Evolutionary conservation across 2,113 vertebrate species (phyloP).

Genomic region (Xiphophorus couchianus): DNA sequence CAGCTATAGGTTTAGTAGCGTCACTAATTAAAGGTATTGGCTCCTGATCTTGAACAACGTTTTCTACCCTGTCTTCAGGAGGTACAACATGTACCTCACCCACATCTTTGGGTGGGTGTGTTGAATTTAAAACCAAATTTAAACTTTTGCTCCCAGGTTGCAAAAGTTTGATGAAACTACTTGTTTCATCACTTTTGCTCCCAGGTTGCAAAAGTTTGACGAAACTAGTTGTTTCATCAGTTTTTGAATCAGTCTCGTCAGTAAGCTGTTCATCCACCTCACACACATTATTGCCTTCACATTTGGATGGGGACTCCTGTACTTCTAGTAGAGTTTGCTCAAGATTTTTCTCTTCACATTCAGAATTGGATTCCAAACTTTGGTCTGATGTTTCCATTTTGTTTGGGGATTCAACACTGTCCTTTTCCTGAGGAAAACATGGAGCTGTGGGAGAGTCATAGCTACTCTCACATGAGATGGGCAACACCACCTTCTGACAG

Average conservation of each 20-base stretch:
- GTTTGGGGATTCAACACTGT: conserved; percentile 7
- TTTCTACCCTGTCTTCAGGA: neutral
- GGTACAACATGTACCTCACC: neutral
- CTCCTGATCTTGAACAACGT: conserved; percentile 5
- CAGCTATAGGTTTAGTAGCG: neutral
- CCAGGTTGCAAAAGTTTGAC: too few relatives aligned
- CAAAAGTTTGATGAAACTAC: neutral
- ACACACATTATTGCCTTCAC: neutral
- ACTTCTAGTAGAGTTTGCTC: conserved; percentile 7
- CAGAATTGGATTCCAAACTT: conserved; percentile 23
- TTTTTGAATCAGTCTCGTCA: conserved; percentile 4
- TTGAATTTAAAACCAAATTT: conserved; percentile 22
- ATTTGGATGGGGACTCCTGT: neutral
- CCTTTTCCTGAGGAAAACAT: conserved; percentile 2
- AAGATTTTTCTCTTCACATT: neutral
- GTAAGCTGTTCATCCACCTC: neutral
- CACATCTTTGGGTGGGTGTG: conserved; percentile 6
- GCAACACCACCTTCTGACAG: neutral
- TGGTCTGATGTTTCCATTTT: neutral
- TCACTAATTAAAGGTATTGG: conserved; percentile 25
- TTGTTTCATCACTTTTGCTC: neutral
- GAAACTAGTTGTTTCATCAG: neutral
- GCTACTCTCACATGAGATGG: neutral
- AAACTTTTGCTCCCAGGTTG: neutral
- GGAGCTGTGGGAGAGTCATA: neutral